Evolutionary conservation across 2,797 vertebrate genomes (phyloP).

Genomic region (Champsocephalus esox): DNA sequence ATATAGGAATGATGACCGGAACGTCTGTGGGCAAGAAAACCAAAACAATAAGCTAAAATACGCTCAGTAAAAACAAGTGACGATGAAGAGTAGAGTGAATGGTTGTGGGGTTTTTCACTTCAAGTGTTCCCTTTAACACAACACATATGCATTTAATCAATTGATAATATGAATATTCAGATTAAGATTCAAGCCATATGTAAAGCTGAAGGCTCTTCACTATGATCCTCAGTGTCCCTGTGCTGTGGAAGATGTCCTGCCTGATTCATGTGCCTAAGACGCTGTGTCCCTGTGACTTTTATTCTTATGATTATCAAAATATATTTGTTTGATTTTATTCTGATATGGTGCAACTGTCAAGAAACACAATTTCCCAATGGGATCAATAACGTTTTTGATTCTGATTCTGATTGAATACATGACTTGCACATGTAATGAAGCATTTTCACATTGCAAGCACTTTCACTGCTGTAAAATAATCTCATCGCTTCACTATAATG

Average conservation of each 20-base stretch:
- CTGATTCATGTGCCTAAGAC: no score
- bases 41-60: slow-evolving; percentile 3
- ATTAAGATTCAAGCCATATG: not conserved
- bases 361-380: no score
- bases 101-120: not conserved
- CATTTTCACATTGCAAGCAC: not conserved
- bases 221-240: no score
- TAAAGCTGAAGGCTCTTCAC: not conserved
- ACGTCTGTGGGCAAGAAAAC: not conserved
- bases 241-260: no score
- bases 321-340: no score
- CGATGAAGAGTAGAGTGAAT: not conserved
- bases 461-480: not conserved
- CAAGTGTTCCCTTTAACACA: not conserved
- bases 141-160: not conserved
- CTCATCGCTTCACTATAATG: not conserved
- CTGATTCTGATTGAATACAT: not conserved
- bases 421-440: not conserved
- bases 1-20: no score
- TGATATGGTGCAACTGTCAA: no score
- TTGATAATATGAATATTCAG: not conserved
- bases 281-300: no score
- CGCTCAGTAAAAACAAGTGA: not conserved
- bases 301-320: no score
- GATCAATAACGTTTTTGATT: no score